These are phyloP conservation scores for Thunnus thynnus DNA, from an alignment of 2,113 vertebrate species.

Conservation along the genomic window DNA sequence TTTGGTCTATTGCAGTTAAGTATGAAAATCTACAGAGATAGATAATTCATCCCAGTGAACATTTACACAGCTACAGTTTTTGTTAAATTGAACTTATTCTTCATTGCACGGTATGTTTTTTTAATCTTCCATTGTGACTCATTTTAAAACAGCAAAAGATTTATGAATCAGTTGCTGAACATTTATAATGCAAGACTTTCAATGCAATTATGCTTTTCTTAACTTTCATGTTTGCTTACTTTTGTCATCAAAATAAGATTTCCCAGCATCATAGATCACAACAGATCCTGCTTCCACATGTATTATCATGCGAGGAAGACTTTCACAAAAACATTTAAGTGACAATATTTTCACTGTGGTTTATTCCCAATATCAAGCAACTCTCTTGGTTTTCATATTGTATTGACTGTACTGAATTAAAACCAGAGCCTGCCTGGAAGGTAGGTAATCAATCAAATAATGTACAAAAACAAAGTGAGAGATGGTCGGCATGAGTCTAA, in stretches of 20 bases:
- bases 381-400: too few species aligned
- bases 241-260: too few species aligned
- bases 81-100: not conserved
- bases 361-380: too few species aligned
- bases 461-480: too few species aligned
- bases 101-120: not conserved
- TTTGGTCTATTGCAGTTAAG: not conserved
- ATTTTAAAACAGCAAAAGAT: too few species aligned
- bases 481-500: too few species aligned
- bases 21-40: not conserved
- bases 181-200: not conserved
- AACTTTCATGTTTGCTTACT: not conserved
- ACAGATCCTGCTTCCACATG: not conserved
- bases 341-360: too few species aligned
- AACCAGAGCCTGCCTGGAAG: not conserved
- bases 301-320: not conserved
- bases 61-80: not conserved
- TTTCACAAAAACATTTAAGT: not conserved
- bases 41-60: not conserved
- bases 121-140: too few species aligned
- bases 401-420: not conserved
- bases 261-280: too few species aligned
- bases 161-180: too few species aligned
- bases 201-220: constrained; percentile 4
- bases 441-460: constrained; percentile 8